phyloP scores from a whole-genome alignment of 2,888 invertebrate species.

The Lasioglossum zephyrum region DNA sequence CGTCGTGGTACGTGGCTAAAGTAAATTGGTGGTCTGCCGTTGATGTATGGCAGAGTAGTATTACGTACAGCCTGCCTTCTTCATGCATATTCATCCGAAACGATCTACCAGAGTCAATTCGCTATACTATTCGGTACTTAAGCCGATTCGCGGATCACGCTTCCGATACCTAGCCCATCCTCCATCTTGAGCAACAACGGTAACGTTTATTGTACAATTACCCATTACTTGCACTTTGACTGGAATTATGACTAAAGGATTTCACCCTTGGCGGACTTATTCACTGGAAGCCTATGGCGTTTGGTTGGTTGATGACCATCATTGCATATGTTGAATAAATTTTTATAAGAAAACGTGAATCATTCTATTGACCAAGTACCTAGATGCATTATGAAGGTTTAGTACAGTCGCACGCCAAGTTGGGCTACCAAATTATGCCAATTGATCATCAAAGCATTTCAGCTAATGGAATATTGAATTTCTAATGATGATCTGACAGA shows the following conservation, averaged over 20 bases:
- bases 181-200: not conserved
- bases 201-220: not conserved
- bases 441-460: not conserved
- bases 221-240: not conserved
- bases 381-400: not conserved
- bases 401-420: not conserved
- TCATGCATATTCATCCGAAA: slow-evolving; percentile 74
- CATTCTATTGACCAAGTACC: not conserved
- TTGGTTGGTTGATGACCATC: no score
- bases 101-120: slow-evolving; percentile 17
- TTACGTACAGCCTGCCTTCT: slow-evolving; percentile 66
- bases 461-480: not conserved
- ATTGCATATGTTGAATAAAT: not conserved
- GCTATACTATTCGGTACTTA: slow-evolving; percentile 34
- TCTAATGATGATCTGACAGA: not conserved
- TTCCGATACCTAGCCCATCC: slow-evolving; percentile 7
- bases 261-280: no score
- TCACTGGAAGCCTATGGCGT: no score
- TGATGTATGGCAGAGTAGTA: slow-evolving; percentile 74
- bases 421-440: not conserved
- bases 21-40: slow-evolving; percentile 73
- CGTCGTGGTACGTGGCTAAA: slow-evolving; percentile 66
- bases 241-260: not conserved
- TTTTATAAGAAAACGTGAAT: not conserved
- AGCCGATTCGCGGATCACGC: slow-evolving; percentile 33